Evolutionary conservation across 2,888 invertebrate genomes (phyloP), one percentile per base, ranked within the genome.

Genomic region (Nasonia oneida): DNA sequence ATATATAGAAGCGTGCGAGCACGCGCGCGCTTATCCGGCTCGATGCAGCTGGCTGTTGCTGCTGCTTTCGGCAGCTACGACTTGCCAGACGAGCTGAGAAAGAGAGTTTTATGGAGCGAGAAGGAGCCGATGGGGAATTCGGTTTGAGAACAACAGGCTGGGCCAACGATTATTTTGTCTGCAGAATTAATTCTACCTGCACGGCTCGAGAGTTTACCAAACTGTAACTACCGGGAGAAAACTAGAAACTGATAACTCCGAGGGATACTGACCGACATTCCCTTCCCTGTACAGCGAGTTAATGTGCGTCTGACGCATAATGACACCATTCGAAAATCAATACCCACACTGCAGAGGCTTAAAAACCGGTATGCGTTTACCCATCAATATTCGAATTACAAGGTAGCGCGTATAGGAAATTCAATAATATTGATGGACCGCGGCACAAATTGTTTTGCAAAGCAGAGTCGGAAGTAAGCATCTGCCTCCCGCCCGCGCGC

Each of bases 371-470:
- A 67, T 33, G 33, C 14, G 33, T 67, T 67, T 67, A 67, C 14
- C 67, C 29, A 67, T 67, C 10, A 67, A 67, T 67, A 29, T 67
- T 67, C 12, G 33, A 14, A 67, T 67, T 67, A 14, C 29, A 67
- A 14, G 3, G 8, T 10, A 64, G 10, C 23, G 23, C 10, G 67
- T 67, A 29, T 29, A 67, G 29, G n/a, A 3, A 67, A 29, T 67
- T 67, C 67, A 67, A 67, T 67, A 67, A 67, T 67, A 67, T 67
- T 67, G 67, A 67, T 67, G 33, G 67, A 67, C 67, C 67, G 67
- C 29, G 33, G 33, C 33, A 29, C 29, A 67, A 67, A 67, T 67
- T 67, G 67, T 67, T 67, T 67, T 67, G 67, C 29, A 4, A 67
- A 67, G 33, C 67, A 33, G 14, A 67, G 29, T 33, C 8, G 33